Evolutionary conservation across 2,888 invertebrate species (phyloP), one percentile per base, ranked within the genome.

Genomic region (Galerucella nymphaeae): DNA sequence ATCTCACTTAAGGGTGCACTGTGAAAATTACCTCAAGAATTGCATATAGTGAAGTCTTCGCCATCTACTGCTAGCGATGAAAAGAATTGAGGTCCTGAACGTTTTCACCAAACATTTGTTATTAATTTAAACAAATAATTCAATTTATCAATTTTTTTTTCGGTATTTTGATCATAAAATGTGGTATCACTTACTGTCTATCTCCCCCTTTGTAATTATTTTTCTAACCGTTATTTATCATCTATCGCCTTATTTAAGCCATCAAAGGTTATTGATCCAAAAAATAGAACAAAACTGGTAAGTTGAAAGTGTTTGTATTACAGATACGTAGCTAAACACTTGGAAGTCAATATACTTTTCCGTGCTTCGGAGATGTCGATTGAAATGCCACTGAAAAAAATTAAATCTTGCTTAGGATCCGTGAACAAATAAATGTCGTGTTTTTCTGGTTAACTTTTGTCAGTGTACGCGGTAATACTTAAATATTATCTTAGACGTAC

Each of bases 371-470:
- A 30, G 45, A 16, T 64, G 64, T 50, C 5, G 50, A 48, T 18
- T 48, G 64, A 64, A 64, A 10, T 59, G 59, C 59, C 30, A 59
- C 59, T 23, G 30, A 59, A 30, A 59, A 30, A 14, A 45, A 45
- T 14, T 30, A 58, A 8, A 20, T 4, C 30, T 30, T 30, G 30
- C 5, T 30, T 30, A 30, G 6, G 6, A 0, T 38, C 14, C 30
- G 30, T n/a, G 13, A 59, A 20, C 23, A n/a, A 59, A 59, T 20
- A 9, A 20, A 38, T 8, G 5, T 38, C 30, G 30, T 38, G 8
- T 8, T 38, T 9, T 38, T 38, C 30, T 9, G 9, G 8, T 38
- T 38, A 38, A 38, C 30, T 38, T 38, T 38, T 38, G 8, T 38
- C 30, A 38, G 9, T 9, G 30, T 38, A 38, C 30, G 0, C 1